Base-by-base conservation (phyloP, 2,888 invertebrate genomes). In the Luffia ferchaultella region DNA sequence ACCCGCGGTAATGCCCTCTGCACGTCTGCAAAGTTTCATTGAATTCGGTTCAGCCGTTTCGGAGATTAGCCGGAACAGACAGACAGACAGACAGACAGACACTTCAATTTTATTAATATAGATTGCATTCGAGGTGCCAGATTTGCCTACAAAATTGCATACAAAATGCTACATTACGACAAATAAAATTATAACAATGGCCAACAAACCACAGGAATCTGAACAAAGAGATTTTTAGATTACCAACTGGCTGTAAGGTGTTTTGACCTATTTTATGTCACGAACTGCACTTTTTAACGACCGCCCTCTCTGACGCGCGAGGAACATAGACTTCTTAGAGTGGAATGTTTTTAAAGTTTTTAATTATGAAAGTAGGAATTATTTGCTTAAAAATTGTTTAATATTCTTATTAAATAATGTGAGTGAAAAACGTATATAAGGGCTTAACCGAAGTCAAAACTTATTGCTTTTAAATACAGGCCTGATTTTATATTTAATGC, bases 261-360 rank as follows among this genome's bases (percentile, higher is more conserved):
- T 56, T 57, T 54, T 58, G 62, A 62, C 68, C 68, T 72, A 70
- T 69, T 70, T 68, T 59, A 62, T 63, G 64, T 68, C 67, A 67
- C 65, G 61, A 64, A 62, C 59, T 61, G n/a, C 43, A 44, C 12
- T 44, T n/a, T 44, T 49, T 48, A 41, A 41, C 48, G 18, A 41
- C 48, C 12, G 30, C 30, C 3, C 12, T 7, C 30, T 30, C 30
- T 12, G 30, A 30, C 12, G 3, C 30, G 12, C 30, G 5, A 12
- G 30, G 12, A 30, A 7, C 3, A 12, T 12, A 12, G 12, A 7
- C 12, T 7, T 3, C 30, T 30, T 30, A 30, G 30, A 30, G 30
- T 30, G 3, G 30, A 7, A 30, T 30, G 12, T 7, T 30, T 7
- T 30, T 30, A n/a, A n/a, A n/a, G n/a, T n/a, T n/a, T n/a, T n/a